Evolutionary conservation across 2,113 vertebrate genomes (phyloP).

Genomic region (Tricholaema leucomelas): DNA sequence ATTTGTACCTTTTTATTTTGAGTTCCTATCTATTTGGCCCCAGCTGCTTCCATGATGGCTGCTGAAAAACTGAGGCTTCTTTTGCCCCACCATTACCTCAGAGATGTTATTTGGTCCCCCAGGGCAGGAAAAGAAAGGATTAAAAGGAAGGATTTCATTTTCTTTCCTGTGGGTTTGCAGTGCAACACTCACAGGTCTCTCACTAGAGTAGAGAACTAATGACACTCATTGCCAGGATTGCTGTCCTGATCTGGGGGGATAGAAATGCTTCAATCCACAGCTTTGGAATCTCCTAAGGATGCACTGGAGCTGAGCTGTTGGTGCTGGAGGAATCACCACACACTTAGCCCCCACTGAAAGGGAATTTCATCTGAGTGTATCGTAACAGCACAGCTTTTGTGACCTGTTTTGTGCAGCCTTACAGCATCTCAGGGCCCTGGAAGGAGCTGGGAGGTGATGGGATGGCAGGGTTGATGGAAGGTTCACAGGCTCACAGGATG

Average conservation of each 20-base stretch:
- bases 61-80: background rate
- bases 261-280: background rate
- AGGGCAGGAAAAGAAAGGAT: background rate
- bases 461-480: background rate
- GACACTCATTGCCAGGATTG: background rate
- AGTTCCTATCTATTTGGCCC: conserved; percentile 8
- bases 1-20: conserved; percentile 46
- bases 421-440: background rate
- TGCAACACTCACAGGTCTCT: background rate
- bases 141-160: background rate
- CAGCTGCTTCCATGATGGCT: background rate
- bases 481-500: too few species aligned
- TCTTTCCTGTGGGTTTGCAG: background rate
- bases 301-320: background rate
- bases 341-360: background rate
- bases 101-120: background rate
- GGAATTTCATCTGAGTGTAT: accelerated
- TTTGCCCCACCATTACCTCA: conserved; percentile 10
- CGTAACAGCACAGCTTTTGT: background rate
- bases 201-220: background rate
- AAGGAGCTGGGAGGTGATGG: background rate
- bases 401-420: background rate
- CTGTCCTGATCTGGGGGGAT: background rate
- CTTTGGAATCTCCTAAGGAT: background rate
- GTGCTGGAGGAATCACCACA: accelerated